Base-by-base conservation (phyloP, 2,797 vertebrate genomes). In the Falco novaeseelandiae region DNA sequence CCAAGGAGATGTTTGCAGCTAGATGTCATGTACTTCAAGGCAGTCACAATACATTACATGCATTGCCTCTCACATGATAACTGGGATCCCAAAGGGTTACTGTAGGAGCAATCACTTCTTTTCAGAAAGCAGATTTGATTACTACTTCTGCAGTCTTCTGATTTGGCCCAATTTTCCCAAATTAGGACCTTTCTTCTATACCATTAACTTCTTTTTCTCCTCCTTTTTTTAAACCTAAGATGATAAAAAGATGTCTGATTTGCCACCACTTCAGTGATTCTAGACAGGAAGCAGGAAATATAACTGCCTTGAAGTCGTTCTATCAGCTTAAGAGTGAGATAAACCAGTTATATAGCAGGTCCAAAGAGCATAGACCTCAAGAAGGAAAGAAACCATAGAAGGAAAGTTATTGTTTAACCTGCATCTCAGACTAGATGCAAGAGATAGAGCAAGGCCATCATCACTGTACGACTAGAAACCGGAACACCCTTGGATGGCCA, bases 351-450 rank as follows among this genome's bases (percentile, higher is more conserved):
- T 40, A 74, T 1, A 54, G 61, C n/a, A 81, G 52, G 87, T 89
- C 72, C 82, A 88, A 95, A 95, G 96, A 94, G 69, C 79, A 81
- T 13, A 62, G 77, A 63, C 0, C n/a, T 26, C 34, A 67, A 78
- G 74, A 59, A 78, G 58, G 76, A 83, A 95, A 55, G 46, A 67
- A 93, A 36, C 6, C 14, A 44, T 3, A 20, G 70, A 42, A 71
- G 48, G 6, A 20, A 62, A 88, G 92, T 96, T 95, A 92, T 15
- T 92, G 89, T 95, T 97, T 97, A 97, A 97, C 92, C 58, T 76
- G 22, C 27, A 30, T 29, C 86, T 89, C 93, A 72, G 76, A 69
- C 69, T 14, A 65, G 40, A 72, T 8, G 8, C 27, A 48, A 26
- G 77, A 90, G 48, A 89, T 0, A 58, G 42, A 57, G 5, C 61